Evolutionary conservation across 2,797 vertebrate species (phyloP), one percentile per base, ranked within the genome.

Genomic region (Megaceryle alcyon): DNA sequence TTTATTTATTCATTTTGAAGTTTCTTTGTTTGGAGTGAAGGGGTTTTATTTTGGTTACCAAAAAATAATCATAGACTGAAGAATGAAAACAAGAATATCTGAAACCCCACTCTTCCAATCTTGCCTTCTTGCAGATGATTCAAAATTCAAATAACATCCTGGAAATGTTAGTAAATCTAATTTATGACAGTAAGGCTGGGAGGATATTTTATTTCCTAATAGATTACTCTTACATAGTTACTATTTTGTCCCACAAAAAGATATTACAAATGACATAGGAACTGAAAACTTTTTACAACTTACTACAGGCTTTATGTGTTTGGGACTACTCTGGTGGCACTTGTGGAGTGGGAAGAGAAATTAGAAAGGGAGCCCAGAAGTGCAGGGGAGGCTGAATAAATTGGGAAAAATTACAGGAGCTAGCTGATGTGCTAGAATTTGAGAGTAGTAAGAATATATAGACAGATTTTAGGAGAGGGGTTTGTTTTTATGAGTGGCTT

Each of bases 281-380:
- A 81, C 22, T 56, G 29, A 94, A 72, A 23, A 91, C 46, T 91
- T 94, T 91, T 71, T 79, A 57, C 88, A 82, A 92, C 94, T 89
- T 88, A 86, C 64, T 84, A 64, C 41, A 91, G 43, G 70, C 37
- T 88, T 91, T 86, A 88, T 86, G 57, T 49, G 86, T 93, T 93
- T 90, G 86, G 85, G 88, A 88, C 37, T 88, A 88, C 29, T 94
- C 94, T 86, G 94, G 43, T 3, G 1, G 44, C 91, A 90, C 70
- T 90, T 94, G 73, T 88, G n/a, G 70, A 84, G 88, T 94, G 73
- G 66, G 91, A 93, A 92, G 89, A 86, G 57, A 75, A 56, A 90
- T 90, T 92, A 81, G 87, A 89, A 93, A 92, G 22, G 28, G 31
- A 94, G 87, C 87, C 95, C 91, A 92, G 90, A 96, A 95, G 10